Base-by-base conservation (phyloP, 2,797 vertebrate species). In the Sphenodon punctatus region DNA sequence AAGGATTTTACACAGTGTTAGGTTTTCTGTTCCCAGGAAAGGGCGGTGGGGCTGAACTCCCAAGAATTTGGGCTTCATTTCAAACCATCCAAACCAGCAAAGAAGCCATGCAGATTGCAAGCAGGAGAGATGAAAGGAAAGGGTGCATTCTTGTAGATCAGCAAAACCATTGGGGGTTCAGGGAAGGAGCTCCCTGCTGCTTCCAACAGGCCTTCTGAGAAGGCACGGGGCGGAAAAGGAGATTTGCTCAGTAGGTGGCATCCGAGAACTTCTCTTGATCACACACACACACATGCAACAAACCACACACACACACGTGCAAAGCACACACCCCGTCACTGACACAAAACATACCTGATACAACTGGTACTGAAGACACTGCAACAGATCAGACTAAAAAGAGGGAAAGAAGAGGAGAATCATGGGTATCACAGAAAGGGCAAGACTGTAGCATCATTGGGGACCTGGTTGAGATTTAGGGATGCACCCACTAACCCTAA, bases 311-410 rank as follows among this genome's bases (percentile, higher is more conserved):
- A 45, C 42, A 41, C 43, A 32, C 23, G 36, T 16, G 23, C 8
- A 38, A n/a, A n/a, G n/a, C n/a, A 42, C 41, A 60, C 41, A 63
- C 30, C 34, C 56, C 51, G 51, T 22, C 9, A 12, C 14, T 6
- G 42, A 53, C 27, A 67, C 42, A 68, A 5, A 75, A 93, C 94
- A 7, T 90, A 96, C 95, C 95, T 95, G 94, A 51, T 95, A 95
- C 88, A 95, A 95, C 92, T 96, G 94, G 93, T 95, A 96, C 86
- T 94, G 95, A 46, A 96, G 94, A 92, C 93, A 95, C 53, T 95
- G 95, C 72, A 95, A 92, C 76, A 96, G 92, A 85, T 95, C 95
- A 49, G 94, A 95, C 95, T 96, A 87, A 84, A 85, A 66, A 77
- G 53, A 5, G 60, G 65, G 65, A 81, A 56, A 73, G 84, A 76